Evolutionary conservation across 2,888 invertebrate species (phyloP), one percentile per base, ranked within the genome.

Genomic region (Pollenia angustigena): DNA sequence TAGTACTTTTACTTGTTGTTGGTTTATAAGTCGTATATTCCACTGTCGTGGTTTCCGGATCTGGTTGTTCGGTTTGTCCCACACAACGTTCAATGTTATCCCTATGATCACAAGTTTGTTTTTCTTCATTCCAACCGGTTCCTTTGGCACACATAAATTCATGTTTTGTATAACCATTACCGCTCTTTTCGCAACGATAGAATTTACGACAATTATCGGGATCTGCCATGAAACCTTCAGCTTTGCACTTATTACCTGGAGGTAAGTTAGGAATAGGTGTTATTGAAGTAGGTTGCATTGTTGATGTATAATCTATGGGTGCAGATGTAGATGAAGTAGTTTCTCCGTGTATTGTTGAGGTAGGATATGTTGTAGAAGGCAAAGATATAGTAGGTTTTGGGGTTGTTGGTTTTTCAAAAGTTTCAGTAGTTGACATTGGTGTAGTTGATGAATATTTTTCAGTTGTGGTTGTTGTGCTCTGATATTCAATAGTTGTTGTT

Each of bases 71-170:
- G 1, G 87, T 89, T 83, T 89, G 90, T 12, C 91, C 90, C n/a
- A 89, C 88, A 81, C 93, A 93, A 32, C 91, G 85, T 0, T 90
- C 89, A 8, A 93, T 89, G 46, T 91, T 92, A 4, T 92, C 93
- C n/a, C 93, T 93, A 89, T 95, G 94, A 90, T 95, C 95, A 89
- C 95, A 96, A 0, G 95, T 94, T 89, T 95, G 94, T 74, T 95
- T 93, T 14, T 94, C 94, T 90, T 95, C 94, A 89, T 96, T 95
- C 96, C 96, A 96, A 14, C 95, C 94, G 0, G 96, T 96, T 46
- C 95, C 96, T 80, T 94, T 94, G 0, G 95, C 95, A 89, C 96
- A 96, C 76, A 93, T 92, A 89, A 96, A 96, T 68, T 95, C 95
- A 89, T 91, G 89, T 62, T 89, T 90, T 0, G 87, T 76, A 78